Evolutionary conservation across 2,113 vertebrate species (phyloP).

Genomic region (Tichodroma muraria): DNA sequence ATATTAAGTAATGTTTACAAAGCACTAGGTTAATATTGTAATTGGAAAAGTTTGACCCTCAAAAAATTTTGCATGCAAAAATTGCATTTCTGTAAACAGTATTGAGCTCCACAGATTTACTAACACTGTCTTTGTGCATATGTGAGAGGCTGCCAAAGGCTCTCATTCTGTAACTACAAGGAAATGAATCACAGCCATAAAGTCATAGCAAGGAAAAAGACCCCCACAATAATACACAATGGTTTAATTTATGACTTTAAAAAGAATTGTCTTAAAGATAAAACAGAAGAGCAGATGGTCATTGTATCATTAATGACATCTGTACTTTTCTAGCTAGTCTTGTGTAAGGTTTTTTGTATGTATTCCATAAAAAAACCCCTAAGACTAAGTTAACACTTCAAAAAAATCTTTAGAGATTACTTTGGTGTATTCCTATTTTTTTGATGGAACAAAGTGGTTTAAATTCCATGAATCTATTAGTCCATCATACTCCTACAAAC

Average conservation of each 20-base stretch:
- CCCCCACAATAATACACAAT: background rate
- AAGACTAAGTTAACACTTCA: background rate
- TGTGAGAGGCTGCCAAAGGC: background rate
- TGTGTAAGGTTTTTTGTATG: rapidly evolving
- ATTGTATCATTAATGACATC: background rate
- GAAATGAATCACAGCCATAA: background rate
- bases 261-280: background rate
- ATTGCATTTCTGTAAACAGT: background rate
- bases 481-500: background rate
- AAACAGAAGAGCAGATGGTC: background rate
- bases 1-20: background rate
- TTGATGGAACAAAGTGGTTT: background rate
- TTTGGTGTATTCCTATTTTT: background rate
- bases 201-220: background rate
- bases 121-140: background rate
- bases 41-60: background rate
- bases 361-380: background rate
- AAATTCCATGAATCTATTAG: background rate
- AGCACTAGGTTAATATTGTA: background rate
- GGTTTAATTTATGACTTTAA: background rate
- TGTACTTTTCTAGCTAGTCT: background rate
- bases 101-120: background rate
- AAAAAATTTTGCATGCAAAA: background rate
- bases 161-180: background rate
- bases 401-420: background rate